A percentile compares a stretch with the other conserved stretches of the same genome.
phyloP scores from a whole-genome alignment of 2,797 vertebrate species.

The Mormyrops attenuatus region DNA sequence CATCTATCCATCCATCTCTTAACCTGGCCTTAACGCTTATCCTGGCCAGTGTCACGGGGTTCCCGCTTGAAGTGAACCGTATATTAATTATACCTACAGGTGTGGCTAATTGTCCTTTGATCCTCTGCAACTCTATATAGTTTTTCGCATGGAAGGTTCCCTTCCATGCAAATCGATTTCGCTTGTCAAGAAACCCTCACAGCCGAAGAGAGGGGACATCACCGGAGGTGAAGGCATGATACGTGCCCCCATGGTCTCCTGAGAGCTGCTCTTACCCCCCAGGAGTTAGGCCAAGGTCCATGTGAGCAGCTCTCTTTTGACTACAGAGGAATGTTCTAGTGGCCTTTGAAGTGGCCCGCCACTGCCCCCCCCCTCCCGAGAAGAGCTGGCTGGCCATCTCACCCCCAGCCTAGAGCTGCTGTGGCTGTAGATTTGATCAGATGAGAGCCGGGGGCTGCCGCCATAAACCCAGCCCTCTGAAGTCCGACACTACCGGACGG shows the following conservation, averaged over 20 bases:
- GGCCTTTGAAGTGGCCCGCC: not conserved
- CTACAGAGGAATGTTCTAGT: constrained; percentile 3
- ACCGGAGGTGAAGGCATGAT: not conserved
- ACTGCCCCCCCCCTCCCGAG: not conserved
- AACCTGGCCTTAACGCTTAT: not conserved
- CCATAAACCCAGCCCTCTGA: constrained; percentile 7
- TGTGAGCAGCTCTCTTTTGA: not conserved
- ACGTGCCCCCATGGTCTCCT: not conserved
- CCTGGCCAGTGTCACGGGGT: not conserved
- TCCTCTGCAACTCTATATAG: not conserved
- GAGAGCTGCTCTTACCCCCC: not conserved
- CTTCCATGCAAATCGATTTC: not conserved
- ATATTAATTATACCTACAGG: not conserved
- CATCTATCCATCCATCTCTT: not conserved
- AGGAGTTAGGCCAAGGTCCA: not conserved
- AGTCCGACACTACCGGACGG: not conserved
- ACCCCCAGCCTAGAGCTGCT: not conserved
- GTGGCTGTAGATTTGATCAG: not conserved
- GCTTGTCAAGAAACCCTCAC: not conserved
- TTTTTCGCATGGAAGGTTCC: not conserved
- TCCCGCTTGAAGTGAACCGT: not conserved
- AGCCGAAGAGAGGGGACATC: not conserved
- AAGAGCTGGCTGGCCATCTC: not conserved
- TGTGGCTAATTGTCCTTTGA: not conserved
- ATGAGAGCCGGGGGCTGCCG: not conserved